Evolutionary conservation across 2,113 vertebrate genomes (phyloP).

Genomic region (Addax nasomaculatus): DNA sequence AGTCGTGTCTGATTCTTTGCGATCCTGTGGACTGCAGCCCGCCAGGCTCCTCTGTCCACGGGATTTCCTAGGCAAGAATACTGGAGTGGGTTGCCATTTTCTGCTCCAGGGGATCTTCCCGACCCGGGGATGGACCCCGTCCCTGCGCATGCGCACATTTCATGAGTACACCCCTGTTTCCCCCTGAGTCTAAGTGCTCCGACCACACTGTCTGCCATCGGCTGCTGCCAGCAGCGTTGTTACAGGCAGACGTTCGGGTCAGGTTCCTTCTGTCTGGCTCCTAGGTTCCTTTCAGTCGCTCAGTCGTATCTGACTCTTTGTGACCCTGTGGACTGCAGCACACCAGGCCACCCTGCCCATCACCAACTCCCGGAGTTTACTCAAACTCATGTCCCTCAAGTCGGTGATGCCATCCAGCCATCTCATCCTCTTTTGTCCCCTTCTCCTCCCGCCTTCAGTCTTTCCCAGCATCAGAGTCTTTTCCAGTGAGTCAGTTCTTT

Average conservation of each 20-base stretch:
- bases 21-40: not conserved
- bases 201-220: accelerated
- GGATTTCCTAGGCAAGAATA: not conserved
- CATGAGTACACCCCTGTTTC: not conserved
- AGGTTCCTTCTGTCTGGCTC: not conserved
- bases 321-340: no score
- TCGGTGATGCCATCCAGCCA: not conserved
- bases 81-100: not conserved
- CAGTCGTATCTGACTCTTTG: not conserved
- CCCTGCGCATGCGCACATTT: not conserved
- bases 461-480: not conserved
- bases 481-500: not conserved
- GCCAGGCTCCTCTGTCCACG: not conserved
- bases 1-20: not conserved
- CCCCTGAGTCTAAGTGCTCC: not conserved
- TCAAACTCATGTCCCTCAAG: not conserved
- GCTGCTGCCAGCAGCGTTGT: not conserved
- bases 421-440: not conserved
- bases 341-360: no score
- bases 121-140: accelerated
- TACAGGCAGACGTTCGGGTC: not conserved
- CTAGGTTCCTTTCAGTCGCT: not conserved
- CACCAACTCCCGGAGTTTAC: not conserved
- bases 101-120: not conserved
- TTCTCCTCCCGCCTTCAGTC: not conserved